Conservation (phyloP, 2,797 vertebrate species). For the Gorsachius magnificus region DNA sequence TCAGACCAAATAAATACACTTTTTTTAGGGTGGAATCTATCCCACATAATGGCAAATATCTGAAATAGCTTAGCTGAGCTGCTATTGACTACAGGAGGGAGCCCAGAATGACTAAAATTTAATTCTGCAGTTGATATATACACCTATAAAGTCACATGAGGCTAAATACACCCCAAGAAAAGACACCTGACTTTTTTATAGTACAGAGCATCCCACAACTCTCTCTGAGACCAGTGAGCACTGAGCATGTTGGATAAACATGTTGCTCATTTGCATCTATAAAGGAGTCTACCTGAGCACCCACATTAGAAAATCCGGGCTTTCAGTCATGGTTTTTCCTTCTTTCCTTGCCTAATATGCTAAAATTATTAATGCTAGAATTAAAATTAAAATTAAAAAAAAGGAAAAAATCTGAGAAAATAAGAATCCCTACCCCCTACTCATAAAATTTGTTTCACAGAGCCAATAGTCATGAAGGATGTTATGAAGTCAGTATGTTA, state of each 20-base stretch:
- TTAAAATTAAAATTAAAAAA: too few relatives aligned
- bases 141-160: neutral
- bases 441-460: constrained; percentile 16
- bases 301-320: neutral
- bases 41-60: neutral
- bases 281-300: neutral
- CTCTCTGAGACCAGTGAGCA: neutral
- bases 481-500: neutral
- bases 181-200: neutral
- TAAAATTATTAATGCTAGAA: neutral
- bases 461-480: neutral
- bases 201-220: neutral
- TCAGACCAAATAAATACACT: neutral
- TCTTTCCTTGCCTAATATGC: neutral
- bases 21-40: neutral
- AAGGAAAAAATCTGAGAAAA: neutral
- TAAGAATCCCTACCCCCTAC: neutral
- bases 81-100: neutral
- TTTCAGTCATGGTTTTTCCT: neutral
- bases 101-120: neutral
- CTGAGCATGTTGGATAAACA: neutral
- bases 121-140: neutral
- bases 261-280: neutral
- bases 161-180: neutral
- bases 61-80: neutral